Conservation (phyloP, 2,113 vertebrate genomes). For the Syrmaticus mikado region DNA sequence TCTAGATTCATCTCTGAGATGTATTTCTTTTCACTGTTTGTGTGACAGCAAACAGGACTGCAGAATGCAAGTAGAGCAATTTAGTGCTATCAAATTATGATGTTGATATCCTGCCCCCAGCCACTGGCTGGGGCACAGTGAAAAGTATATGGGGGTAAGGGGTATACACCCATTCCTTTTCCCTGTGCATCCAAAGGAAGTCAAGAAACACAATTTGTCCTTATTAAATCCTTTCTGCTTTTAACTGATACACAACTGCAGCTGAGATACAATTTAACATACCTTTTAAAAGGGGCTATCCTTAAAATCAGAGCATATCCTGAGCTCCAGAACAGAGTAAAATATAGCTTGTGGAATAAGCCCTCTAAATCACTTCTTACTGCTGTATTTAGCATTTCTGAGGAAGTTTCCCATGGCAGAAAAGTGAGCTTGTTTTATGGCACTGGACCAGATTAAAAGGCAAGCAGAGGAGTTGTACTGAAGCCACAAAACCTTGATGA, state of each 20-base stretch:
- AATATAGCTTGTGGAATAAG: background rate
- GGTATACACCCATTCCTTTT: background rate
- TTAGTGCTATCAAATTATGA: background rate
- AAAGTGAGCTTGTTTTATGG: background rate
- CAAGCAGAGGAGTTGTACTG: background rate
- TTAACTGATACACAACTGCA: background rate
- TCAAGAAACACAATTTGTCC: background rate
- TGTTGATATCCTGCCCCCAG: background rate
- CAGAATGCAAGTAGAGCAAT: background rate
- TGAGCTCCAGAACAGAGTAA: background rate
- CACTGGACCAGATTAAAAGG: background rate
- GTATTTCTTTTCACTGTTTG: background rate
- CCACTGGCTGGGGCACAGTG: background rate
- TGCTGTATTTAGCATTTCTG: background rate
- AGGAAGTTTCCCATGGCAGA: background rate
- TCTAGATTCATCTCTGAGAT: background rate
- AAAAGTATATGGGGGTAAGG: background rate
- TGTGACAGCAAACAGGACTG: background rate
- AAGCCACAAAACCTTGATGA: background rate
- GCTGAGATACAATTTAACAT: background rate
- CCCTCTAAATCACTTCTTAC: background rate
- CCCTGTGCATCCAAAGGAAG: background rate
- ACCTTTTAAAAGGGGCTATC: background rate
- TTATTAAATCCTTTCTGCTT: background rate
- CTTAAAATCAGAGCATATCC: background rate